These are phyloP conservation scores for Poecilobothrus nobilitatus DNA, from an alignment of 2,888 invertebrate genomes.

Conservation along the genomic window DNA sequence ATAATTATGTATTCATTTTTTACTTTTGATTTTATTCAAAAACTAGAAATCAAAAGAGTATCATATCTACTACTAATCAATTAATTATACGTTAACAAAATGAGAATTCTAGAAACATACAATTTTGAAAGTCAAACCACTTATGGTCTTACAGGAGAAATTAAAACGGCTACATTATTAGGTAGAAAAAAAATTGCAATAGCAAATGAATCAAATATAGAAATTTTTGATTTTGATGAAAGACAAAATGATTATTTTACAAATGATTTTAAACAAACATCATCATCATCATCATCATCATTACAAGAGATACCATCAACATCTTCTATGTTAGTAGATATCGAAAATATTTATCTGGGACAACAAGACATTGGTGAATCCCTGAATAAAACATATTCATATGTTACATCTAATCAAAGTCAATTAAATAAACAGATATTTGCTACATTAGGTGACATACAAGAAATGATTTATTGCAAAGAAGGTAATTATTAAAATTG, in stretches of 20 bases:
- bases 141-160: slow-evolving; percentile 39
- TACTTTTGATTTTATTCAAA: background rate
- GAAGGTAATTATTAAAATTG: background rate
- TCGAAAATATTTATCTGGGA: background rate
- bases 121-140: slow-evolving; percentile 42
- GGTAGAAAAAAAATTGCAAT: slow-evolving; percentile 38
- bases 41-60: background rate
- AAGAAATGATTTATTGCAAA: slow-evolving; percentile 10
- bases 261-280: slow-evolving; percentile 7
- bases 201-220: slow-evolving; percentile 41
- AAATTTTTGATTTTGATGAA: slow-evolving; percentile 38
- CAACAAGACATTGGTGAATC: too few species aligned
- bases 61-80: too few species aligned
- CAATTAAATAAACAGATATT: background rate
- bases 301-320: slow-evolving; percentile 16
- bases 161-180: slow-evolving; percentile 37
- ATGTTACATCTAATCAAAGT: background rate
- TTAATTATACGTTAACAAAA: background rate
- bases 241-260: slow-evolving; percentile 23
- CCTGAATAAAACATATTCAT: too few species aligned
- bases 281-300: background rate
- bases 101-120: slow-evolving; percentile 31
- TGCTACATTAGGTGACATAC: slow-evolving; percentile 10
- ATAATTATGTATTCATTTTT: too few species aligned
- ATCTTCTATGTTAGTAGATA: background rate